Base-by-base conservation (phyloP, 2,797 vertebrate genomes). In the Helarctos malayanus region DNA sequence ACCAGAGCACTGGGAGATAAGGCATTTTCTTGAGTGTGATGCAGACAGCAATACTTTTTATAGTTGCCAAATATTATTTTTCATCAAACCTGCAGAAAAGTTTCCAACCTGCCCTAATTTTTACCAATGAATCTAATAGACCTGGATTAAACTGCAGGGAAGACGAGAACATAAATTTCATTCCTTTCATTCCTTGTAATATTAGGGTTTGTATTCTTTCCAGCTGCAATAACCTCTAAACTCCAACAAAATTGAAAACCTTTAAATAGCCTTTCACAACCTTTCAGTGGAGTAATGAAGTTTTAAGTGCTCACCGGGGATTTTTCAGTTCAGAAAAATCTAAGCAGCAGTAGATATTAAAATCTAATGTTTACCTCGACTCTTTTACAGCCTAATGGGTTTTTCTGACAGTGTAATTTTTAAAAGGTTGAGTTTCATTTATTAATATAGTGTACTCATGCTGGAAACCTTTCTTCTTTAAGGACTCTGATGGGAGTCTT, bases 211-310 rank as follows among this genome's bases (percentile, higher is more conserved):
- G 98, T 98, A 98, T 98, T 98, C 98, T 99, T 99, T 98, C 98
- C 98, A 98, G 97, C 98, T 98, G 98, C 99, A 99, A 99, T 99
- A 99, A 99, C 98, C 98, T 99, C 98, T 99, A 98, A 98, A 99
- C 99, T 99, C 98, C 98, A 98, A 98, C 98, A 99, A 99, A 99
- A 99, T 98, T 98, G 98, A 99, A 99, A 99, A 98, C 98, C 98
- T 99, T 99, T 99, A 99, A 99, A 99, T 98, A 99, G 98, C 98
- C 98, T 98, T 99, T 98, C 98, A 98, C 98, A 99, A 98, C 98
- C 98, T 98, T 99, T 98, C 97, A 98, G 95, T 82, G 97, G 98
- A 98, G 98, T 99, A 99, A 99, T 99, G 99, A 99, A 99, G 98
- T 99, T 99, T 99, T 99, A 99, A 99, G 98, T 98, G 98, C 98